phyloP scores from a whole-genome alignment of 2,113 vertebrate genomes.

The Bufo bufo region DNA sequence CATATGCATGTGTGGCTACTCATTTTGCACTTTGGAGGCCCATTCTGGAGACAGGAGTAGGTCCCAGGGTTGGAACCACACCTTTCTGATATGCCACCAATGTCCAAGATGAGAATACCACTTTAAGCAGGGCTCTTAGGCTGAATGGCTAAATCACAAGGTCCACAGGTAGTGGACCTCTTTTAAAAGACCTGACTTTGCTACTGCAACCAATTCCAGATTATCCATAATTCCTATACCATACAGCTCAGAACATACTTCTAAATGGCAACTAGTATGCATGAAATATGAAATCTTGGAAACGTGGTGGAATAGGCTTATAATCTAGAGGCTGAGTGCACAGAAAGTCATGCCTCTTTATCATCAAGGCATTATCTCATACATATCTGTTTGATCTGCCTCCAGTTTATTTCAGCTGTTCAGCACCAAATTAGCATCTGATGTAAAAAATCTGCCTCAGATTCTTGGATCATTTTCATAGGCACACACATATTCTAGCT shows the following conservation, averaged over 20 bases:
- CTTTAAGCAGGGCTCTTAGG: background rate
- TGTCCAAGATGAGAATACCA: background rate
- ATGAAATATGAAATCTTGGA: background rate
- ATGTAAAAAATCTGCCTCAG: background rate
- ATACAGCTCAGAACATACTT: background rate
- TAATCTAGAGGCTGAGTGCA: background rate
- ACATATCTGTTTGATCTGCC: slow-evolving; percentile 1
- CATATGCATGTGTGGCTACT: too few relatives aligned
- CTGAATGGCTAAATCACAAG: background rate
- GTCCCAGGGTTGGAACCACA: too few relatives aligned
- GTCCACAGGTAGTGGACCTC: background rate
- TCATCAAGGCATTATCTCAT: background rate
- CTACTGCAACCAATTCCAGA: background rate
- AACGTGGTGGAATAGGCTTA: background rate
- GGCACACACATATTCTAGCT: slow-evolving; percentile 11
- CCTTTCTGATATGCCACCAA: too few relatives aligned
- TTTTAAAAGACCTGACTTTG: background rate
- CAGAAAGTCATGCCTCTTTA: background rate
- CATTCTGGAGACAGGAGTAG: too few relatives aligned
- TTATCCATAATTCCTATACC: background rate
- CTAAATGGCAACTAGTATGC: background rate
- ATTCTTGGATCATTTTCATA: slow-evolving; percentile 12
- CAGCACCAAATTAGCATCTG: background rate
- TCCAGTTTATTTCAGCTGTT: slow-evolving; percentile 15
- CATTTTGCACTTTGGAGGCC: too few relatives aligned